Evolutionary conservation across 2,797 vertebrate species (phyloP), one percentile per base, ranked within the genome.

Genomic region (Crenichthys baileyi): DNA sequence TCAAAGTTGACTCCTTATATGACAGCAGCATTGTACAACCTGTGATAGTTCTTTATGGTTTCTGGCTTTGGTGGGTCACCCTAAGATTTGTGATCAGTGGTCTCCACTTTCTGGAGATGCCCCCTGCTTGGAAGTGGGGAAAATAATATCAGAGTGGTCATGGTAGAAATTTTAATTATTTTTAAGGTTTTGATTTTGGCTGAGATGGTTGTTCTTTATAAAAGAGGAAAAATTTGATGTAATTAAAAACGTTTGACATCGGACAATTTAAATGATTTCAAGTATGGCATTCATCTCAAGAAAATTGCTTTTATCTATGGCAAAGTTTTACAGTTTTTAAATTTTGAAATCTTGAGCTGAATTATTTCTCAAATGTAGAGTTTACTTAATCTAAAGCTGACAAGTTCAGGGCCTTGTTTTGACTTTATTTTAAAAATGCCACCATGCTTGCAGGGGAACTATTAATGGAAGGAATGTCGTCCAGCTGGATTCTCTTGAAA

Each of bases 401-500:
- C 7, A 13, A 0, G 39, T 26, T 8, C 7, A 13, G 41, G 72
- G 48, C 41, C 31, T 72, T 78, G 44, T 56, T 50, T 26, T n/a
- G 53, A 31, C 61, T 31, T 60, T 39, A 4, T 50, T 48, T 71
- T 56, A 46, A 83, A 73, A 55, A 77, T 22, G 70, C 22, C 55
- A 70, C 16, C 0, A 1, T 70, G 71, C 13, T n/a, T 53, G 58
- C 74, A 63, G 83, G 77, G 13, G 76, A 88, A 36, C 16, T 0
- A 15, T 51, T 75, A 72, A 16, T 20, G 7, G 39, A 13, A 85
- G 77, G 83, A 92, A 94, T 91, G 83, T 70, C 22, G 90, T 75
- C 84, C 67, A 77, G 63, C 91, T 70, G 74, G 86, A 89, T 76
- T 61, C 29, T 15, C 26, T 6, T 53, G 56, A 81, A 73, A 13